These are phyloP conservation scores for Tipula confusa DNA, from an alignment of 2,888 invertebrate species.

Conservation along the genomic window DNA sequence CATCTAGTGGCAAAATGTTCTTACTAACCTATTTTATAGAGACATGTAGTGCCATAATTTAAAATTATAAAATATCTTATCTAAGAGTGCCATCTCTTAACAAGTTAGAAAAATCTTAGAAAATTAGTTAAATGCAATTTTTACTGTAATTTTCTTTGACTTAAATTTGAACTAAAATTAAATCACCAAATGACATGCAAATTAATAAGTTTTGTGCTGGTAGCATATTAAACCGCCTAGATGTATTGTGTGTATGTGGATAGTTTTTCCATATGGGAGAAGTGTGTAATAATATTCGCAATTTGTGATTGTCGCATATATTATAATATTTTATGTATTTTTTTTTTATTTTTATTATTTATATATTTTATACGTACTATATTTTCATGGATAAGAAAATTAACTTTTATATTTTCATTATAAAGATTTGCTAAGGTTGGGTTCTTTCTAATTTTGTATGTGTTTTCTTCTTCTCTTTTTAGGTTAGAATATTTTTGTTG, in stretches of 20 bases:
- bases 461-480: not conserved
- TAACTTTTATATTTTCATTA: not conserved
- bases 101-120: too few relatives aligned
- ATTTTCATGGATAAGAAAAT: not conserved
- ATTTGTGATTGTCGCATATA: slow-evolving; percentile 20
- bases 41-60: too few relatives aligned
- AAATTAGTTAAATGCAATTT: too few relatives aligned
- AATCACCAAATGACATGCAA: not conserved
- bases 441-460: not conserved
- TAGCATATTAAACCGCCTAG: not conserved
- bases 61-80: too few relatives aligned
- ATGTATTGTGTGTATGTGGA: not conserved
- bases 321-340: not conserved
- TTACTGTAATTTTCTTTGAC: too few relatives aligned
- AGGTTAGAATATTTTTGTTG: not conserved
- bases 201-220: not conserved
- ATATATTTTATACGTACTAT: too few relatives aligned
- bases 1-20: too few relatives aligned
- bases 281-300: not conserved
- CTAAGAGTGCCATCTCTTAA: too few relatives aligned
- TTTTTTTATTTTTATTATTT: not conserved
- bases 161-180: too few relatives aligned
- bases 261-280: not conserved
- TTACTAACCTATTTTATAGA: too few relatives aligned
- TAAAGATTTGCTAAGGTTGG: not conserved